phyloP scores from a whole-genome alignment of 2,888 invertebrate genomes.

The Synanthedon myopaeformis region DNA sequence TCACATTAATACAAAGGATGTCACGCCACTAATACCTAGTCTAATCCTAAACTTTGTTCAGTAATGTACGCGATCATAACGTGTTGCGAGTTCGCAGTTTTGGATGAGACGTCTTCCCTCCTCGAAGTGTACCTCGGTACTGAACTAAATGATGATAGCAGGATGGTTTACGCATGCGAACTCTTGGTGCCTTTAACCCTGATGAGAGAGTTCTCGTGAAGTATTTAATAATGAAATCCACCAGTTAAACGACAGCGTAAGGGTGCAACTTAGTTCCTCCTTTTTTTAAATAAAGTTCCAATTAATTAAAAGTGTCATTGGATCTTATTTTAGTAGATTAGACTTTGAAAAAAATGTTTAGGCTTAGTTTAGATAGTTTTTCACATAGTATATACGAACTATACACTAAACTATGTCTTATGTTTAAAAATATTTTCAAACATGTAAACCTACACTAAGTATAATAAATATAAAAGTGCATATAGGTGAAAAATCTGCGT shows the following conservation, averaged over 20 bases:
- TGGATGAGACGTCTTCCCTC: slow-evolving; percentile 30
- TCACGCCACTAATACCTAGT: not conserved
- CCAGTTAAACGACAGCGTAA: slow-evolving; percentile 36
- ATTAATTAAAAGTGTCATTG: too few species aligned
- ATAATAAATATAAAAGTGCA: too few species aligned
- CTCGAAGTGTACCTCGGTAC: slow-evolving; percentile 32
- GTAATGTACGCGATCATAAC: not conserved
- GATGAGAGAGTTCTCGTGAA: slow-evolving; percentile 34
- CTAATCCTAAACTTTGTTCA: not conserved
- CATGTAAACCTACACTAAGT: too few species aligned
- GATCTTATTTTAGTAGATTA: too few species aligned
- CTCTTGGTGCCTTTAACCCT: slow-evolving; percentile 38
- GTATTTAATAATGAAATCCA: slow-evolving; percentile 49
- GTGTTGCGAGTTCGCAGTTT: not conserved
- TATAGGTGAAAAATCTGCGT: too few species aligned
- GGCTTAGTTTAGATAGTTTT: too few species aligned
- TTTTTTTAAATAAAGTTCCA: not conserved
- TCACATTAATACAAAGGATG: not conserved
- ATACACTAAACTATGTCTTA: too few species aligned
- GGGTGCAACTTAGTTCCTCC: slow-evolving; percentile 17
- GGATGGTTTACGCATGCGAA: slow-evolving; percentile 58
- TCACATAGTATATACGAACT: too few species aligned
- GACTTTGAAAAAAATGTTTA: too few species aligned
- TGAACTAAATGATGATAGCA: slow-evolving; percentile 48
- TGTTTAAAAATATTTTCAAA: too few species aligned